phyloP scores from a whole-genome alignment of 1,140 invertebrate species.

The Venustaconcha ellipsiformis region DNA sequence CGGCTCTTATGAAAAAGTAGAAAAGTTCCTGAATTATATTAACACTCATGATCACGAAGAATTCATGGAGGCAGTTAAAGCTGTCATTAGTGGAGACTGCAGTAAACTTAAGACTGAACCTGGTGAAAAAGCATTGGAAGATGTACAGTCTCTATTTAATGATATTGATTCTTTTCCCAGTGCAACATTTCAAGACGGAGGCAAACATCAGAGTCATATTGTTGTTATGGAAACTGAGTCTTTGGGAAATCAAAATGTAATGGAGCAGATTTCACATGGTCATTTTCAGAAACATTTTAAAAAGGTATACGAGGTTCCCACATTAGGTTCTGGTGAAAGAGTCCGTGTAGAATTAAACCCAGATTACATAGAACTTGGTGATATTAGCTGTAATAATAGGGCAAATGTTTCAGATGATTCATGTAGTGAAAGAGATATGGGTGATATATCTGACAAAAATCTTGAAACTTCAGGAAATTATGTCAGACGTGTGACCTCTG shows the following conservation, averaged over 20 bases:
- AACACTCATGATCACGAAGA: slow-evolving; percentile 87
- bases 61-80: slow-evolving; percentile 79
- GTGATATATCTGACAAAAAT: too few species aligned
- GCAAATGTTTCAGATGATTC: too few species aligned
- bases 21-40: slow-evolving; percentile 88
- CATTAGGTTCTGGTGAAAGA: slow-evolving; percentile 30
- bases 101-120: too few species aligned
- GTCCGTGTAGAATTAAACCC: slow-evolving; percentile 49
- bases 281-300: slow-evolving; percentile 5
- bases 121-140: too few species aligned
- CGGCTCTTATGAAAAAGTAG: slow-evolving; percentile 95
- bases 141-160: too few species aligned
- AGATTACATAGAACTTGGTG: slow-evolving; percentile 35
- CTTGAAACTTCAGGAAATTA: too few species aligned
- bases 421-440: too few species aligned
- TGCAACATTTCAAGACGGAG: too few species aligned
- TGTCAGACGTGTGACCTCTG: background rate
- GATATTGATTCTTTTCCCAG: too few species aligned
- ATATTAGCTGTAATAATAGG: slow-evolving; percentile 13
- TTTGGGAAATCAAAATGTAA: background rate
- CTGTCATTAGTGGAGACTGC: too few species aligned
- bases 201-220: too few species aligned
- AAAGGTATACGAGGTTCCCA: slow-evolving; percentile 26
- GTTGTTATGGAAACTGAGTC: too few species aligned
- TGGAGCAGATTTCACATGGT: background rate